phyloP scores from a whole-genome alignment of 2,888 invertebrate species.

The Drosophila kambysellisi region DNA sequence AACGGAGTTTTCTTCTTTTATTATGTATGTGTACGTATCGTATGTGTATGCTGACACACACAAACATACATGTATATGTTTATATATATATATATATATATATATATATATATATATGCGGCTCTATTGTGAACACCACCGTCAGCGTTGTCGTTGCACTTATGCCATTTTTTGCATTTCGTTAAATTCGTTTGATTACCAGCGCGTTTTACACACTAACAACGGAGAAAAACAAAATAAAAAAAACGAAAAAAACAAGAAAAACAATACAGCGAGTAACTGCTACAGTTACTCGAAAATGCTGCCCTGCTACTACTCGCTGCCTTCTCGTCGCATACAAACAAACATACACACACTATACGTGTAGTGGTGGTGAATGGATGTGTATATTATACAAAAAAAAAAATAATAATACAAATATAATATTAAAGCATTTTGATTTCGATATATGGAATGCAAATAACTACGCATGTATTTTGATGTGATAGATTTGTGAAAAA shows the following conservation, averaged over 20 bases:
- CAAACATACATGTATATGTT: neutral
- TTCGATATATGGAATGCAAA: conserved; percentile 48
- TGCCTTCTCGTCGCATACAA: conserved; percentile 54
- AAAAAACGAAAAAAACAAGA: conserved; percentile 32
- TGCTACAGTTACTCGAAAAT: conserved; percentile 63
- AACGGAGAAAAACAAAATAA: conserved; percentile 29
- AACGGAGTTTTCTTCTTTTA: conserved; percentile 24
- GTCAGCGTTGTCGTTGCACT: conserved; percentile 31
- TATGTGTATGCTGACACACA: conserved; percentile 14
- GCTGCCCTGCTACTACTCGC: conserved; percentile 59
- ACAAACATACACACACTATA: conserved; percentile 19
- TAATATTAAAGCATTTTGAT: conserved; percentile 40
- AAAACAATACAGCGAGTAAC: conserved; percentile 54
- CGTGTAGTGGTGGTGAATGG: conserved; percentile 35
- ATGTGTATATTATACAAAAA: conserved; percentile 44
- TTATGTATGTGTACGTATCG: conserved; percentile 30
- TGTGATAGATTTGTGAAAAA: conserved; percentile 42
- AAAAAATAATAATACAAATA: conserved; percentile 44
- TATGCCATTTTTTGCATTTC: conserved; percentile 26
- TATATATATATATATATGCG: conserved; percentile 6
- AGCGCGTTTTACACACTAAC: conserved; percentile 47
- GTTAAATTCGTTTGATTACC: conserved; percentile 21
- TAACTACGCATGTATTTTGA: conserved; percentile 57
- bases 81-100: conserved; percentile 8
- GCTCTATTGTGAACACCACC: conserved; percentile 37